Conservation (phyloP, 2,113 vertebrate species). For the Podocnemis expansa region DNA sequence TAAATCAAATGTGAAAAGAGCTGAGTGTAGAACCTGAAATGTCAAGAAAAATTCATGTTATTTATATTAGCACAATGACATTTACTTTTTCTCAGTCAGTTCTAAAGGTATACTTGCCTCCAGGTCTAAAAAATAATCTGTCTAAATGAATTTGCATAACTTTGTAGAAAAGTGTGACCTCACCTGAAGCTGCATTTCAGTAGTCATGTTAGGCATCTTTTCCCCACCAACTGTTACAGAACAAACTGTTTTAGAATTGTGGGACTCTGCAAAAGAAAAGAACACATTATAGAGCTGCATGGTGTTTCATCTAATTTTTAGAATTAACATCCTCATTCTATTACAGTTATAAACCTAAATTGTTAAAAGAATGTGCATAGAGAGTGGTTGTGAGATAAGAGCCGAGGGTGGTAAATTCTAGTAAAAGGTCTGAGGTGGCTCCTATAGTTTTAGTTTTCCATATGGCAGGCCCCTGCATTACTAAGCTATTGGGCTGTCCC, state of each 20-base stretch:
- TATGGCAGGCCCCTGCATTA: neutral
- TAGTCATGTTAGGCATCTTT: slow-evolving; percentile 82
- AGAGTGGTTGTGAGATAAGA: neutral
- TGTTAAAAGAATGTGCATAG: neutral
- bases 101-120: neutral
- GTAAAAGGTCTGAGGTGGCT: neutral
- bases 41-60: slow-evolving; percentile 59
- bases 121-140: neutral
- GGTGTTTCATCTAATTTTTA: neutral
- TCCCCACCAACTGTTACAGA: slow-evolving; percentile 79
- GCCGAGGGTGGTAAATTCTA: neutral
- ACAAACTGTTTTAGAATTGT: slow-evolving; percentile 63
- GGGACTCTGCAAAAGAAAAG: slow-evolving; percentile 55
- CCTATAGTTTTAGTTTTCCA: fast-evolving
- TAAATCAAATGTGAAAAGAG: slow-evolving; percentile 94
- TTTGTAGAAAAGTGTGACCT: neutral
- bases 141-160: neutral
- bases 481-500: neutral
- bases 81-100: neutral
- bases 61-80: slow-evolving; percentile 9
- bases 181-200: slow-evolving; percentile 89
- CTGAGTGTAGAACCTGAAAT: slow-evolving; percentile 90
- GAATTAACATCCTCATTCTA: neutral
- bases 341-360: neutral
- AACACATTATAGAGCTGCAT: neutral